Conservation (phyloP, 2,888 invertebrate species). For the Orgyia antiqua region DNA sequence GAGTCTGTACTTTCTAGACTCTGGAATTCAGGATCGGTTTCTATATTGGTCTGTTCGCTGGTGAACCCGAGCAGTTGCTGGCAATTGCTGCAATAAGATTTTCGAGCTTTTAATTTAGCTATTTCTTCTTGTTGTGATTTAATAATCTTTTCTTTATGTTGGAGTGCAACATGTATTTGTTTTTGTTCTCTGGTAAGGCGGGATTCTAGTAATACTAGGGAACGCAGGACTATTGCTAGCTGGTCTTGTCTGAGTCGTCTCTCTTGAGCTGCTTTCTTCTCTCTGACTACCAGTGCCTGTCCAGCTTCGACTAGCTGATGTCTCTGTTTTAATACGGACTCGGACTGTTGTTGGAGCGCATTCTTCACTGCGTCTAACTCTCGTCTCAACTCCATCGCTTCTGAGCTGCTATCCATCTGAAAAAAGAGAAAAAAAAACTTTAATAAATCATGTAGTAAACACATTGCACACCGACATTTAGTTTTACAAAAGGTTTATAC, state of each 20-base stretch:
- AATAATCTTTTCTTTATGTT: constrained; percentile 85
- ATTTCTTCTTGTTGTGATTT: constrained; percentile 84
- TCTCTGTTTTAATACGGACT: constrained; percentile 80
- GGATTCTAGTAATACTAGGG: constrained; percentile 84
- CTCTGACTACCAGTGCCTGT: constrained; percentile 77
- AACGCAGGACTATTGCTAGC: constrained; percentile 82
- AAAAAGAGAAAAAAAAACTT: constrained; percentile 46
- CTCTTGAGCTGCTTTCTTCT: constrained; percentile 79
- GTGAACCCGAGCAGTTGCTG: constrained; percentile 72
- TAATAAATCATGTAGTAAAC: constrained; percentile 12
- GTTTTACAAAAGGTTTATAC: constrained; percentile 18
- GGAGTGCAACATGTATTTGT: constrained; percentile 81
- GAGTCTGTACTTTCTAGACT: constrained; percentile 73
- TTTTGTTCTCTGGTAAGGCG: constrained; percentile 85
- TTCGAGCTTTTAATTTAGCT: constrained; percentile 77
- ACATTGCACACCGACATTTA: constrained; percentile 23
- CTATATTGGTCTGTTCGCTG: constrained; percentile 74
- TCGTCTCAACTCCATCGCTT: constrained; percentile 76
- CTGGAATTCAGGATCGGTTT: constrained; percentile 74
- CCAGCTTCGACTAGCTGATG: constrained; percentile 83
- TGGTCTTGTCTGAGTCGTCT: constrained; percentile 83
- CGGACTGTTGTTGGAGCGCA: constrained; percentile 81
- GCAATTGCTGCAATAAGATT: constrained; percentile 70
- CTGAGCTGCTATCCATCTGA: constrained; percentile 83
- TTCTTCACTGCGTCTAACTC: constrained; percentile 83